Conservation (phyloP, 1,140 invertebrate genomes). For the Lasaia peninsularis region DNA sequence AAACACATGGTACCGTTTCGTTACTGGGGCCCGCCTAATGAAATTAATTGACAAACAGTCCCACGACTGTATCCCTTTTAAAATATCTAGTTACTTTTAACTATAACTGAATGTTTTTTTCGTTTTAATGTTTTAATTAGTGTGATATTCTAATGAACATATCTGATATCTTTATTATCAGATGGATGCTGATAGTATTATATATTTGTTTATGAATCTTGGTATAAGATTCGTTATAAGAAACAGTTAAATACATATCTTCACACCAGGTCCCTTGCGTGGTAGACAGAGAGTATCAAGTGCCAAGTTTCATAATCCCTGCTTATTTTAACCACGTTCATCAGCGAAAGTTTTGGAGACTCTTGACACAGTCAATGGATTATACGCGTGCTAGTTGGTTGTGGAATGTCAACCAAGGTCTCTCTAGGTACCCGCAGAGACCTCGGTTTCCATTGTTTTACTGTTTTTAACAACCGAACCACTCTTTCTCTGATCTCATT, state of each 20-base stretch:
- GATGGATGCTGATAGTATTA: not conserved
- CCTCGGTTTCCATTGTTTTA: too few relatives aligned
- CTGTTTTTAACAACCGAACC: too few relatives aligned
- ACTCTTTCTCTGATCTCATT: too few relatives aligned
- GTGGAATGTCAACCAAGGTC: too few relatives aligned
- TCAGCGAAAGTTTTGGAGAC: too few relatives aligned
- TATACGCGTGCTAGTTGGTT: too few relatives aligned
- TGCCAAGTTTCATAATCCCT: too few relatives aligned
- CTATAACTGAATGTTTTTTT: conserved; percentile 21
- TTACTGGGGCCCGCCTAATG: conserved; percentile 43
- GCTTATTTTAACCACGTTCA: too few relatives aligned
- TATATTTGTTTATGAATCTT: not conserved
- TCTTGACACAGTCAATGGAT: too few relatives aligned
- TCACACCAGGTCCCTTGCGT: too few relatives aligned
- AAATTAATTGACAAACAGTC: conserved; percentile 52
- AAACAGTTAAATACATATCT: not conserved
- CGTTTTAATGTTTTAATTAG: conserved; percentile 18
- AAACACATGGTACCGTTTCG: conserved; percentile 42
- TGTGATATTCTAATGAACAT: conserved; percentile 12
- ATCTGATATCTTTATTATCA: conserved; percentile 12
- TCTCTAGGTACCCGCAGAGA: too few relatives aligned
- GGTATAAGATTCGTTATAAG: not conserved
- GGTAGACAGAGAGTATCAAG: too few relatives aligned
- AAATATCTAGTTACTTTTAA: conserved; percentile 44
- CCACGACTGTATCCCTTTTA: conserved; percentile 32